These are phyloP conservation scores for Cosmorhoe ocellata DNA, from an alignment of 2,888 invertebrate species.

Conservation along the genomic window DNA sequence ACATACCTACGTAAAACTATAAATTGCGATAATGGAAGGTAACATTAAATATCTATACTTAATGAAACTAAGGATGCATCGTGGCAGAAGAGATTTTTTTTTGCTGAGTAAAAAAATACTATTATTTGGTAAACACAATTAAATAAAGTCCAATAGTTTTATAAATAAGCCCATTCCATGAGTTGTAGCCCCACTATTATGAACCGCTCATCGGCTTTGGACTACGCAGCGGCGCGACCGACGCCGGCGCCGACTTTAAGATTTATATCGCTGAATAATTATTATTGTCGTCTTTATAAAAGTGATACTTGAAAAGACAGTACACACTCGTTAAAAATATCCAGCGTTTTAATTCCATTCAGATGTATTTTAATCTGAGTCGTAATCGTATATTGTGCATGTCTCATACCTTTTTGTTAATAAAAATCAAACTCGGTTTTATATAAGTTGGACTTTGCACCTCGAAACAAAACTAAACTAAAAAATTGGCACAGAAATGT, in stretches of 20 bases:
- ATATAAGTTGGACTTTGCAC: conserved; percentile 2
- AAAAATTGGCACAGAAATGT: conserved; percentile 1
- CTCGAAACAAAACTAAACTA: background rate
- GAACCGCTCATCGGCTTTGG: conserved; percentile 12
- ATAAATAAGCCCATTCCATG: conserved; percentile 36
- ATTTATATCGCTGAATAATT: conserved; percentile 47
- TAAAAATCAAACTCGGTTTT: conserved; percentile 16
- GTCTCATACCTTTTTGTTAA: conserved; percentile 23
- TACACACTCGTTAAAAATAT: conserved; percentile 29
- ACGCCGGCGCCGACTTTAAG: conserved; percentile 42
- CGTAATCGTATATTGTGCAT: conserved; percentile 15
- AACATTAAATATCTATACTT: no score
- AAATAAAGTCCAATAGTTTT: background rate
- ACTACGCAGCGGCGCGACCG: conserved; percentile 21
- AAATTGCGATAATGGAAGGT: no score
- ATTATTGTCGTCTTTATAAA: conserved; percentile 35
- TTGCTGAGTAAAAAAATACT: conserved; percentile 6
- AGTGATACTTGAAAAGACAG: conserved; percentile 33
- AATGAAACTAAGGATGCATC: no score
- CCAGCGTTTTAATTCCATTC: conserved; percentile 28
- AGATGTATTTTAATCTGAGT: conserved; percentile 23
- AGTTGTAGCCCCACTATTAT: conserved; percentile 31
- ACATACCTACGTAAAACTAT: no score
- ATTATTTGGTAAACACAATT: conserved; percentile 22
- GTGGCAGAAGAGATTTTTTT: conserved; percentile 19